Evolutionary conservation across 2,113 vertebrate genomes (phyloP).

Genomic region (Pionites leucogaster): DNA sequence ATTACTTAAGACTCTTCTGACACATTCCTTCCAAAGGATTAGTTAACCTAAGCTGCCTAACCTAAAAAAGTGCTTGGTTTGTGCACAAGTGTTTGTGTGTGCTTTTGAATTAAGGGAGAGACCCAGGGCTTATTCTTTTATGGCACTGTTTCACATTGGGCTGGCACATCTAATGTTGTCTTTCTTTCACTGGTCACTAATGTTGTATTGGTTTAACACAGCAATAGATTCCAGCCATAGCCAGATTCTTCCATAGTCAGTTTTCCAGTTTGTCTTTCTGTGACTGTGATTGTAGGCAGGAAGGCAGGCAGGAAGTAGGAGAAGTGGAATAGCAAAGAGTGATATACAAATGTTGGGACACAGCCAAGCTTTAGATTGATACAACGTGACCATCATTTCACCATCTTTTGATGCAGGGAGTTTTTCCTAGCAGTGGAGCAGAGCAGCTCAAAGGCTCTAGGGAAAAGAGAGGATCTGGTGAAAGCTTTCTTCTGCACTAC

Average conservation of each 20-base stretch:
- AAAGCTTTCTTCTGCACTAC: not conserved
- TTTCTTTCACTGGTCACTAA: rapidly evolving
- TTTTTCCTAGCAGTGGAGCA: not conserved
- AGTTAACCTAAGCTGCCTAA: not conserved
- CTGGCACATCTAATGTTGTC: not conserved
- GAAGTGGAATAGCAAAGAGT: not conserved
- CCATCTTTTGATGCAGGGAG: not conserved
- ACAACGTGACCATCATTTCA: not conserved
- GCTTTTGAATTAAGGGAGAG: not conserved
- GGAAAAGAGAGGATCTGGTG: not conserved
- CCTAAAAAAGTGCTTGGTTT: not conserved
- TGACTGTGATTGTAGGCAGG: not conserved
- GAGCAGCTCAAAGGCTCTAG: not conserved
- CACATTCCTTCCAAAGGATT: not conserved
- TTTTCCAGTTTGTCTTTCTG: not conserved
- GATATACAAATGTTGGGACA: not conserved
- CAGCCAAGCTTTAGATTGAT: not conserved
- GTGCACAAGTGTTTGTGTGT: not conserved
- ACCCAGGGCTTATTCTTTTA: not conserved
- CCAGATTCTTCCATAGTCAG: not conserved
- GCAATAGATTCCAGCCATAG: not conserved
- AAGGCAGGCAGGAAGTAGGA: not conserved
- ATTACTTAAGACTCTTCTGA: not conserved
- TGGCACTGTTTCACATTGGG: not conserved
- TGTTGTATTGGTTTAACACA: not conserved